A percentile compares a stretch with the other conserved stretches of the same genome.
These are phyloP conservation scores for Gila orcuttii DNA, from an alignment of 2,113 vertebrate genomes.

Conservation along the genomic window DNA sequence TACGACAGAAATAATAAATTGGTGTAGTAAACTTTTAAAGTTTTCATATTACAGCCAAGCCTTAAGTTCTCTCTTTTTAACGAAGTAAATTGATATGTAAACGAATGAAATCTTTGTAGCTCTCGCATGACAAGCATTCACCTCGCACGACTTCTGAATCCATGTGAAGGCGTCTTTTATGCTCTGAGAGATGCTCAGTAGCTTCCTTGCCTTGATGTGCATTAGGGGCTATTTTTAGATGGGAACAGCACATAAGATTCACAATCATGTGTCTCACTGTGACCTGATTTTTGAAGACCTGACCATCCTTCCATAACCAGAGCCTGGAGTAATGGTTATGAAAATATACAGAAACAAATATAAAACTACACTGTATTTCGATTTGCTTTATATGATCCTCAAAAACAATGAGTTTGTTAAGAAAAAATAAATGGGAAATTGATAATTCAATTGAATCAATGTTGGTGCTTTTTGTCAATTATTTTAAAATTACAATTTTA, in stretches of 20 bases:
- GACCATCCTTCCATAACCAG: constrained; percentile 49
- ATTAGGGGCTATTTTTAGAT: constrained; percentile 55
- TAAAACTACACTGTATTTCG: not conserved
- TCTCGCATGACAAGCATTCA: not conserved
- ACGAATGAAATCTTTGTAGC: not conserved
- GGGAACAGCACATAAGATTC: constrained; percentile 52
- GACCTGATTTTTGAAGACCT: constrained; percentile 55
- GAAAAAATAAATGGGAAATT: not conserved
- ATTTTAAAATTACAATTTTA: not conserved
- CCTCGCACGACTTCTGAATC: not conserved
- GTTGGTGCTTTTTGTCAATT: not conserved
- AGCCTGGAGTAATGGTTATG: constrained; percentile 23
- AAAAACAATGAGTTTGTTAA: not conserved
- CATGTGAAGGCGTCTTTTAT: constrained; percentile 41
- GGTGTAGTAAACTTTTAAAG: constrained; percentile 14
- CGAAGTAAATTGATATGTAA: not conserved
- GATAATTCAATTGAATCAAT: not conserved
- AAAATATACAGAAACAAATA: not conserved
- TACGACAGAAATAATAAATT: constrained; percentile 9
- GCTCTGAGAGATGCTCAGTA: constrained; percentile 41
- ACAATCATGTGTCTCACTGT: constrained; percentile 53
- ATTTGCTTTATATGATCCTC: not conserved
- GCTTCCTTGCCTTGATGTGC: constrained; percentile 46
- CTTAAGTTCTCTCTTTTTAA: not conserved
- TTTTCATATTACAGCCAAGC: not conserved